These are phyloP conservation scores for Monopterus albus DNA, from an alignment of 2,113 vertebrate species.

Conservation along the genomic window DNA sequence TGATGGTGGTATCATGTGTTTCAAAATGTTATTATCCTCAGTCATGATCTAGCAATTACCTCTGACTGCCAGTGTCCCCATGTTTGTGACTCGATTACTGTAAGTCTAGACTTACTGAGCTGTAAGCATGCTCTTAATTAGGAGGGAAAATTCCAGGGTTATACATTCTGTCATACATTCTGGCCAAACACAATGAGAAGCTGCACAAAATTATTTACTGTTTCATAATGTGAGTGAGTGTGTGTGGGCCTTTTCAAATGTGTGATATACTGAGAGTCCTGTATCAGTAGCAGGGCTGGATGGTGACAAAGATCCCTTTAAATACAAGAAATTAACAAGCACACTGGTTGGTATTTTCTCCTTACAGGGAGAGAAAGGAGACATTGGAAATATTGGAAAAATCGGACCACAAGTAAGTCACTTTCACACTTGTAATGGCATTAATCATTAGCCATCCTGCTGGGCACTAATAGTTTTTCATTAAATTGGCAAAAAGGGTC, in stretches of 20 bases:
- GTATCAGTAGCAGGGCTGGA: neutral
- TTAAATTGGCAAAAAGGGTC: conserved; percentile 5
- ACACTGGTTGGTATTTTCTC: conserved; percentile 58
- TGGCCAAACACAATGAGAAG: conserved; percentile 30
- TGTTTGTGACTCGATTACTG: conserved; percentile 16
- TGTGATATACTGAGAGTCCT: conserved; percentile 24
- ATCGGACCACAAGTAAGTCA: conserved; percentile 90
- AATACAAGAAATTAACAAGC: conserved; percentile 56
- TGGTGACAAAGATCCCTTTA: conserved; percentile 21
- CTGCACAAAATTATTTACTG: conserved; percentile 10
- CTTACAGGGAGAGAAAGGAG: conserved; percentile 92
- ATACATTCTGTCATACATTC: conserved; percentile 49
- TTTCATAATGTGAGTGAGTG: neutral
- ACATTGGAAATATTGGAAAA: conserved; percentile 91
- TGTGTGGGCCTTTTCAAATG: conserved; percentile 10
- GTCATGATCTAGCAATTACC: neutral
- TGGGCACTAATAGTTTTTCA: conserved; percentile 22
- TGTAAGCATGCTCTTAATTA: conserved; percentile 61
- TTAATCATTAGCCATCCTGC: conserved; percentile 13
- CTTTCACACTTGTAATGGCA: conserved; percentile 7
- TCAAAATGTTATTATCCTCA: neutral
- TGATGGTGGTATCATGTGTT: neutral
- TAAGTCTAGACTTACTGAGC: conserved; percentile 8
- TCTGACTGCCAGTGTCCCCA: neutral
- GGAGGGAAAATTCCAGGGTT: conserved; percentile 13